Evolutionary conservation across 2,888 invertebrate genomes (phyloP), one percentile per base, ranked within the genome.

Genomic region (Lysandra bellargus): DNA sequence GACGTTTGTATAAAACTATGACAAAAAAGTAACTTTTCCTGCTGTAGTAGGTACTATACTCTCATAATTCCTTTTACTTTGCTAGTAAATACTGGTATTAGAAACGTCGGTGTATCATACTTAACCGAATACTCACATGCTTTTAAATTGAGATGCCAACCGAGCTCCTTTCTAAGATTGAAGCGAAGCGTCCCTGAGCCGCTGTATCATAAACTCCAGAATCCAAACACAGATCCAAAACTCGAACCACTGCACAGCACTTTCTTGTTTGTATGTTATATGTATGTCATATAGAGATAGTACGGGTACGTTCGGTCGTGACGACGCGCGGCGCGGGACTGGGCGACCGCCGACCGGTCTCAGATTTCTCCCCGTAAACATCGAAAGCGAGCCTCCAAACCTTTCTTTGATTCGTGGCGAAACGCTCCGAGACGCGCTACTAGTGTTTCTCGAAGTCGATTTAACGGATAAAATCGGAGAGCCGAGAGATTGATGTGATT

Each of bases 341-440:
- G 85, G 84, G 83, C 76, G 76, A 53, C 92, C 92, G 84, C 83
- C 76, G 76, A 53, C 92, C 92, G 92, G 93, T 92, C 88, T 86
- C 88, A 90, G 93, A 93, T 94, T 94, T 94, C 94, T 93, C 94
- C 92, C 92, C 92, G 92, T 92, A 91, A 91, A 91, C 93, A 93
- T 89, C 91, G 93, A 93, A 94, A 93, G 92, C 93, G 88, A 92
- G 90, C 91, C 90, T 90, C 87, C 86, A 84, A 88, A 87, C 91
- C 92, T 93, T 93, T 93, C 93, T 92, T 93, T 88, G 88, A 86
- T 85, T 88, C 86, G 88, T 88, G 89, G 90, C 91, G 88, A 89
- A 90, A 90, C 88, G 88, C 88, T 87, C 87, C 83, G 86, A 84
- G 85, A 83, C 82, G 80, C 82, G 80, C 82, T 91, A 92, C 92